Evolutionary conservation across 2,888 invertebrate genomes (phyloP).

Genomic region (Mimachlamys varia): DNA sequence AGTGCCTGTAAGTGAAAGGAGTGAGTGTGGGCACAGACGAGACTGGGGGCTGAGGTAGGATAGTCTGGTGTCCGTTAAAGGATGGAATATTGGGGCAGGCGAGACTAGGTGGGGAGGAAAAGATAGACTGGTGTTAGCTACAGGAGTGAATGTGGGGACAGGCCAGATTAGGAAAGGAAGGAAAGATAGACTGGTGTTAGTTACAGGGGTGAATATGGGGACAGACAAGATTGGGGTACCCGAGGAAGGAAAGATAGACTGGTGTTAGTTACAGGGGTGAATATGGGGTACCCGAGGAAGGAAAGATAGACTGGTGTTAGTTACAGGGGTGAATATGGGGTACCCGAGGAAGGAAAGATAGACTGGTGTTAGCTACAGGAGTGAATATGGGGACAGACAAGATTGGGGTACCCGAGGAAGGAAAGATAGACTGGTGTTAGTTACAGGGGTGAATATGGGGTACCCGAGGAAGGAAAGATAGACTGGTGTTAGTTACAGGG

Average conservation of each 20-base stretch:
- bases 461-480: background rate
- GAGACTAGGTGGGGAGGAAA: conserved; percentile 63
- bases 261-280: too few relatives aligned
- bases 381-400: conserved; percentile 64
- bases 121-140: conserved; percentile 64
- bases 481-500: background rate
- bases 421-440: conserved; percentile 67
- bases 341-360: background rate
- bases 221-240: too few relatives aligned
- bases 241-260: too few relatives aligned
- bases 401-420: conserved; percentile 66
- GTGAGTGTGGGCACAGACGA: background rate
- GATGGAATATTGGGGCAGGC: conserved; percentile 64
- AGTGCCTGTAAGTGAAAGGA: background rate
- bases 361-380: background rate
- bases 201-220: too few relatives aligned
- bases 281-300: conserved; percentile 54
- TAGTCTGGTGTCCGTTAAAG: background rate
- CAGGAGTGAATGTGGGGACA: conserved; percentile 61
- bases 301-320: conserved; percentile 67
- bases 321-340: conserved; percentile 57
- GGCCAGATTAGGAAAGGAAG: conserved; percentile 66
- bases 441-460: conserved; percentile 57
- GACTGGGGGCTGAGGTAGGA: background rate
- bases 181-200: conserved; percentile 66